Evolutionary conservation across 1,140 invertebrate genomes (phyloP).

Genomic region (Pachypsylla venusta): DNA sequence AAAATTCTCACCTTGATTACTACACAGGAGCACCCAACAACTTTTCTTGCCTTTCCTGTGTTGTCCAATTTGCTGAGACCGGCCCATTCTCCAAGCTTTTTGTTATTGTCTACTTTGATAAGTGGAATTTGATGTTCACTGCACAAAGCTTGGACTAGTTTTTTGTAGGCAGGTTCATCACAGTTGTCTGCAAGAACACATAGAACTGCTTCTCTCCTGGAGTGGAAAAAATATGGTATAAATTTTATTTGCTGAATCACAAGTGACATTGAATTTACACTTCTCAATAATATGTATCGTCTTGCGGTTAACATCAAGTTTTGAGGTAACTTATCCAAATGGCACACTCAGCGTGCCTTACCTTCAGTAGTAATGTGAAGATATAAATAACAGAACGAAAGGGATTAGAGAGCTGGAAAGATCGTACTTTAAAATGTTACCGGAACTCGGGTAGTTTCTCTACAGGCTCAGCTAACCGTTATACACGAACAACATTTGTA

Average conservation of each 20-base stretch:
- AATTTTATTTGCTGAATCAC: not conserved
- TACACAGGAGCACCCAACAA: conserved; percentile 95
- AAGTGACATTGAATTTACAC: not conserved
- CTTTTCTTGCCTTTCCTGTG: conserved; percentile 95
- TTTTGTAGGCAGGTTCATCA: conserved; percentile 94
- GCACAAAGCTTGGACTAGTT: conserved; percentile 95
- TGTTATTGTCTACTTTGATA: conserved; percentile 95
- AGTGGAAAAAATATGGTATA: too few species aligned
- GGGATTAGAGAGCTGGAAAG: not conserved
- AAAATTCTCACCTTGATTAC: conserved; percentile 74
- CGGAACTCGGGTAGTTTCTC: too few species aligned
- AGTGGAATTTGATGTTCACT: conserved; percentile 95
- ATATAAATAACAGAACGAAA: not conserved
- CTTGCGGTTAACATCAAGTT: not conserved
- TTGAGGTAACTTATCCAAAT: not conserved
- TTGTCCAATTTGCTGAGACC: conserved; percentile 99
- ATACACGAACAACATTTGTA: too few species aligned
- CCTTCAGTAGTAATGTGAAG: not conserved
- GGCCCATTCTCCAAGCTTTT: conserved; percentile 97
- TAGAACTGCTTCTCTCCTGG: conserved; percentile 80
- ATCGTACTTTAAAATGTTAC: too few species aligned
- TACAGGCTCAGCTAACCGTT: too few species aligned
- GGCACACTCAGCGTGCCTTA: not conserved
- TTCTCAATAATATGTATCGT: not conserved
- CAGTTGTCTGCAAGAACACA: conserved; percentile 96